phyloP scores from a whole-genome alignment of 2,797 vertebrate species.

The Anisognathus igniventris region DNA sequence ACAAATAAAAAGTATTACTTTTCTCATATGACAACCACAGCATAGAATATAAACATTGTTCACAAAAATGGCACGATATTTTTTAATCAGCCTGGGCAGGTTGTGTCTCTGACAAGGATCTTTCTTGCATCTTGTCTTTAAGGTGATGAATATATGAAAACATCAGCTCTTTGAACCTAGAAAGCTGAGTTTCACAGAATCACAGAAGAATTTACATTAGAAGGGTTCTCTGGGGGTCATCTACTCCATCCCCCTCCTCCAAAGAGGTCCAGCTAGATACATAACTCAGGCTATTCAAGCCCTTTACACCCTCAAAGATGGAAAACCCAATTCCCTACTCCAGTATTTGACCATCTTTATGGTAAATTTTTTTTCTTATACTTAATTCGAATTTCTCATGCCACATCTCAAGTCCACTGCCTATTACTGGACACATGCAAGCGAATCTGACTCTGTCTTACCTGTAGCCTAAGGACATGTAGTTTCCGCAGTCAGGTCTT shows the following conservation, averaged over 20 bases:
- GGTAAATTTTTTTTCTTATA: background rate
- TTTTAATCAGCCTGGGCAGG: background rate
- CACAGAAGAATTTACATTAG: background rate
- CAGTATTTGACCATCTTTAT: background rate
- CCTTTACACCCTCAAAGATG: background rate
- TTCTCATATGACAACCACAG: background rate
- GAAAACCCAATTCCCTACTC: background rate
- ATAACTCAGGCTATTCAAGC: background rate
- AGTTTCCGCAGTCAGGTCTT: background rate
- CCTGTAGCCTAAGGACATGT: background rate
- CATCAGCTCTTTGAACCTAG: background rate
- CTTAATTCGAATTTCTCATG: background rate
- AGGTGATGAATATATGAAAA: background rate
- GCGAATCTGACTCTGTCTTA: background rate
- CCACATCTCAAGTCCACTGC: background rate
- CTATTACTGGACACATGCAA: background rate
- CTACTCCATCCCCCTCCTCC: background rate
- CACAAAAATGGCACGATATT: background rate
- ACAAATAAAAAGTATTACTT: background rate
- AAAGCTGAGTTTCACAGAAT: background rate
- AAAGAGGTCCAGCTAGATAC: background rate
- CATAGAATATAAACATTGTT: background rate
- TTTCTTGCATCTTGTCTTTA: background rate
- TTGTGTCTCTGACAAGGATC: background rate
- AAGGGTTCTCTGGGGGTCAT: background rate